phyloP scores from a whole-genome alignment of 2,113 vertebrate genomes.

The Aleadryas rufinucha region DNA sequence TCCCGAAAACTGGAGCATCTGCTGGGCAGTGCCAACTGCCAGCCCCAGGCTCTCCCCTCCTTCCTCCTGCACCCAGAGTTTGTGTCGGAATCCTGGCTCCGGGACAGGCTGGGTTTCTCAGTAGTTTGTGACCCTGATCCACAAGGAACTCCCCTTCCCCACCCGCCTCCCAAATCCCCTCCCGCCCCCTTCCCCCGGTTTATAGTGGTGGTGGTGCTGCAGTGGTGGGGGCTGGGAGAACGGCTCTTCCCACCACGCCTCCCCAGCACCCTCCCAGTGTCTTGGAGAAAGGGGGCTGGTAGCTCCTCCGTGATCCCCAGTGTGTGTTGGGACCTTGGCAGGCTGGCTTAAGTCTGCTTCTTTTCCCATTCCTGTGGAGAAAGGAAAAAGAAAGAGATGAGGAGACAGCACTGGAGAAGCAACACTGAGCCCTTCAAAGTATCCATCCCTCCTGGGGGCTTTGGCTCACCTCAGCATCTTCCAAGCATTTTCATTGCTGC shows the following conservation, averaged over 20 bases:
- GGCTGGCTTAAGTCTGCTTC: constrained; percentile 81
- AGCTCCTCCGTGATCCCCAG: not conserved
- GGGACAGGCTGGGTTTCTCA: not conserved
- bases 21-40: not conserved
- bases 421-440: not conserved
- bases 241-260: not conserved
- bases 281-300: not conserved
- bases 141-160: constrained; percentile 12
- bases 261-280: not conserved
- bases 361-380: constrained; percentile 92
- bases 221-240: not conserved
- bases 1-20: rapidly evolving
- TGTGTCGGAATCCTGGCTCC: rapidly evolving
- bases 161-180: not conserved
- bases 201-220: not conserved
- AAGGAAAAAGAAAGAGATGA: not conserved
- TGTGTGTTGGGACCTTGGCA: not conserved
- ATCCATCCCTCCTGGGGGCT: not conserved
- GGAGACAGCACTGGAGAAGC: rapidly evolving
- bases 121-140: not conserved
- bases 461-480: not conserved
- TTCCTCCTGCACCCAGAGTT: not conserved
- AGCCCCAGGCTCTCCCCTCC: not conserved
- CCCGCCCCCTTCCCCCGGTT: not conserved
- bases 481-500: not conserved